A percentile compares a stretch with the other conserved stretches of the same genome.
Conservation (phyloP, 1,140 invertebrate species). For the Mylabris phalerata region DNA sequence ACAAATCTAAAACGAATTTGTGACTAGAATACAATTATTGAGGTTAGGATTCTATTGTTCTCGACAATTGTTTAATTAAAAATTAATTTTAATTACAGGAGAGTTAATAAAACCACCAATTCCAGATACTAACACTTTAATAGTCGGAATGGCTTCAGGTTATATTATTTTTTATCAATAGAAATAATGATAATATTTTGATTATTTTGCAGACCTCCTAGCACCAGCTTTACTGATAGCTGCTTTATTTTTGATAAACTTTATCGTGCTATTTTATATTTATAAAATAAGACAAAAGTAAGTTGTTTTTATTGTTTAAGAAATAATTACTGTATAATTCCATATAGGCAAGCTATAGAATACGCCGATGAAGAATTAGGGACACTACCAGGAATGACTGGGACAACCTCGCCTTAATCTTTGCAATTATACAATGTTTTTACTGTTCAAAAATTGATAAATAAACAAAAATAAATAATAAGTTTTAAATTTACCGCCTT, state of each 20-base stretch:
- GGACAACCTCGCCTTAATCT: slow-evolving; percentile 8
- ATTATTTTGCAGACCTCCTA: slow-evolving; percentile 52
- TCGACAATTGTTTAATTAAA: no score
- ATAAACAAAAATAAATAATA: background rate
- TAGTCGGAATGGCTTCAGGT: slow-evolving; percentile 17
- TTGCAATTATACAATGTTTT: slow-evolving; percentile 1
- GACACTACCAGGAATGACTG: slow-evolving; percentile 14
- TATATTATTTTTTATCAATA: slow-evolving; percentile 1
- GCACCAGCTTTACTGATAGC: slow-evolving; percentile 56
- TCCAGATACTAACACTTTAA: background rate
- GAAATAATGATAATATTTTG: slow-evolving; percentile 20
- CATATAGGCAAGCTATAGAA: slow-evolving; percentile 17
- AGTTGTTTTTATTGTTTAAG: slow-evolving; percentile 24
- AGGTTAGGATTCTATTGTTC: no score
- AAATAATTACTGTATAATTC: background rate
- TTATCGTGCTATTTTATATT: slow-evolving; percentile 59
- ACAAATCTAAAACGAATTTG: no score
- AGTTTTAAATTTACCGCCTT: slow-evolving; percentile 5
- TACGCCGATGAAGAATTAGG: slow-evolving; percentile 26
- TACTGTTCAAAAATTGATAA: no score
- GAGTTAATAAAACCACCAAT: background rate
- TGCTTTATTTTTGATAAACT: slow-evolving; percentile 56
- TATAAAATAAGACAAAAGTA: slow-evolving; percentile 61
- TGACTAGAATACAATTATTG: no score
- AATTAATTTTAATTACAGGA: no score